Evolutionary conservation across 2,113 vertebrate genomes (phyloP).

Genomic region (Pleuronectes platessa): DNA sequence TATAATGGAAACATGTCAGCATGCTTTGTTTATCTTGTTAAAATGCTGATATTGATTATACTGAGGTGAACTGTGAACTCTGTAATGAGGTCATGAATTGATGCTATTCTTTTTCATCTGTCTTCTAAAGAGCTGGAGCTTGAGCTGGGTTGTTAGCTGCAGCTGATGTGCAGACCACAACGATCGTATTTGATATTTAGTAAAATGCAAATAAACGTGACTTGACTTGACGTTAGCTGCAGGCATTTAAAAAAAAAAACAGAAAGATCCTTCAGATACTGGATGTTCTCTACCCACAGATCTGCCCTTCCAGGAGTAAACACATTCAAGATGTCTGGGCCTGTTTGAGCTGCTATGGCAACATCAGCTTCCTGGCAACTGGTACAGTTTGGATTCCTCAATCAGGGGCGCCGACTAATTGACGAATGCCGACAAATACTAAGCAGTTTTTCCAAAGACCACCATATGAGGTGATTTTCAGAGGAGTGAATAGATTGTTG

Average conservation of each 20-base stretch:
- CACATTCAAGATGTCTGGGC: constrained; percentile 27
- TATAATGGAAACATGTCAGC: no score
- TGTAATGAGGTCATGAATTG: not conserved
- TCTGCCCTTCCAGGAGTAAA: constrained; percentile 19
- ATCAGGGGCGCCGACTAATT: constrained; percentile 23
- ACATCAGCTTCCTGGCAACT: constrained; percentile 19
- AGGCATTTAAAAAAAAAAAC: not conserved
- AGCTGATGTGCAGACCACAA: not conserved
- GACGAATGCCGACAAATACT: not conserved
- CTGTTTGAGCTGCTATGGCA: constrained; percentile 30
- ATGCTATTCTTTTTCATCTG: not conserved
- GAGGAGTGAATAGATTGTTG: not conserved
- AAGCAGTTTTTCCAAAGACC: not conserved
- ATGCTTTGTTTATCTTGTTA: no score
- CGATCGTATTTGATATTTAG: not conserved
- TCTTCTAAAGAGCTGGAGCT: not conserved
- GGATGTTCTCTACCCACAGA: constrained; percentile 5
- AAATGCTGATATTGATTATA: no score
- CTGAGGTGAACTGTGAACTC: no score
- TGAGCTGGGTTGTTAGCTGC: not conserved
- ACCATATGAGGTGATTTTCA: not conserved
- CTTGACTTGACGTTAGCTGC: constrained; percentile 29
- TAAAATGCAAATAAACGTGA: not conserved
- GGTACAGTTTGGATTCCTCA: constrained; percentile 2
- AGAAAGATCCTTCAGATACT: not conserved